Percentiles rank a stretch among this genome's conserved stretches.
Conservation (phyloP, 2,113 vertebrate species). For the Lathamus discolor region DNA sequence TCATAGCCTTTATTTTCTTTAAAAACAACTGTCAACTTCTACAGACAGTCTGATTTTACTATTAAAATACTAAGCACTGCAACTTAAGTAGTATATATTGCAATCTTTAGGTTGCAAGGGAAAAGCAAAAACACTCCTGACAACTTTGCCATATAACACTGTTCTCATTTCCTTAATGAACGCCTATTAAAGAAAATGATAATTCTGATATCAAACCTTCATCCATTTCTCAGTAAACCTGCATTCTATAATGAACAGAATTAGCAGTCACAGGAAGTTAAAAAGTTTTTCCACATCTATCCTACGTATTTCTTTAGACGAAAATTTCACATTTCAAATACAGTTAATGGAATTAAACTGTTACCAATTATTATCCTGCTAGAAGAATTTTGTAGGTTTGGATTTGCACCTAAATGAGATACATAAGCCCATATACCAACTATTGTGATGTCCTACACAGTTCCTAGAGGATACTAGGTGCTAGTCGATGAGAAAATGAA, state of each 20-base stretch:
- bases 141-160: background rate
- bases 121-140: background rate
- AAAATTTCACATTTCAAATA: background rate
- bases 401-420: background rate
- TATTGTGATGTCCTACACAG: background rate
- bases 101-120: background rate
- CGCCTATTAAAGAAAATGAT: background rate
- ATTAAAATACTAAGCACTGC: background rate
- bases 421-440: background rate
- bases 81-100: background rate
- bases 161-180: background rate
- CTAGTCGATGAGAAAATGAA: no score
- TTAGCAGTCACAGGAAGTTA: background rate
- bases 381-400: background rate
- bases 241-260: background rate
- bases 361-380: background rate
- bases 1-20: background rate
- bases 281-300: background rate
- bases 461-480: background rate
- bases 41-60: background rate
- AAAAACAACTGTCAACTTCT: background rate
- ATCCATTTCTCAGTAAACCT: background rate
- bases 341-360: background rate
- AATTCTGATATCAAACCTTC: background rate
- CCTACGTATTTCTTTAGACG: background rate